Evolutionary conservation across 2,113 vertebrate genomes (phyloP).

Genomic region (Chaetops frenatus): DNA sequence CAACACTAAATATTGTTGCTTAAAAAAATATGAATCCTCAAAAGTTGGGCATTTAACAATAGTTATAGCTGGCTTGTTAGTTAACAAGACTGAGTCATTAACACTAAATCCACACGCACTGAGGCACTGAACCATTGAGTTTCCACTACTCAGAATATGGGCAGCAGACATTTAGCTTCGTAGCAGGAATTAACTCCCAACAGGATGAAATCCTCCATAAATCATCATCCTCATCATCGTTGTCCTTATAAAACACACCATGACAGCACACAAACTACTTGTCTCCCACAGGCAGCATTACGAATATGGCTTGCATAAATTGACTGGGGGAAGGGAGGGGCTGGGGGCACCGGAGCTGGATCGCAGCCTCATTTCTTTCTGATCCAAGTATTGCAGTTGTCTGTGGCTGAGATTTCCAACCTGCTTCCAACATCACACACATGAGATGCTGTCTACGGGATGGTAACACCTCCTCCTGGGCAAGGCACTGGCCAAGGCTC

Average conservation of each 20-base stretch:
- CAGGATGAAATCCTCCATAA: background rate
- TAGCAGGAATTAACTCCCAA: slow-evolving; percentile 22
- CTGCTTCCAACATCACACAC: background rate
- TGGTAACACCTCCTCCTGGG: background rate
- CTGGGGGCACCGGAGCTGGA: background rate
- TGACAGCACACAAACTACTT: slow-evolving; percentile 26
- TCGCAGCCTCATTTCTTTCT: slow-evolving; percentile 10
- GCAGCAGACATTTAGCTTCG: slow-evolving; percentile 36
- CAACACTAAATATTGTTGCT: slow-evolving; percentile 62
- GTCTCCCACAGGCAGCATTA: slow-evolving; percentile 17
- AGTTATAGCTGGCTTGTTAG: slow-evolving; percentile 67
- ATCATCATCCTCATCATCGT: background rate
- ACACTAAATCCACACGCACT: slow-evolving; percentile 31
- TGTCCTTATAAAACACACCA: slow-evolving; percentile 10
- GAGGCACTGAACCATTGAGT: slow-evolving; percentile 49
- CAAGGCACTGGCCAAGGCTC: background rate
- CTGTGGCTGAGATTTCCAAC: background rate
- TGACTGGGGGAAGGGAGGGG: background rate
- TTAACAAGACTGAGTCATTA: slow-evolving; percentile 60
- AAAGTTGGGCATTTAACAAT: slow-evolving; percentile 54
- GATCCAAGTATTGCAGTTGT: slow-evolving; percentile 4
- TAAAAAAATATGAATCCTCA: slow-evolving; percentile 67
- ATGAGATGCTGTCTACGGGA: background rate
- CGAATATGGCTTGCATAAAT: slow-evolving; percentile 15
- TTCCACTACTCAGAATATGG: slow-evolving; percentile 34